These are phyloP conservation scores for Sarcophaga bullata DNA, from an alignment of 1,140 invertebrate species.

Conservation along the genomic window DNA sequence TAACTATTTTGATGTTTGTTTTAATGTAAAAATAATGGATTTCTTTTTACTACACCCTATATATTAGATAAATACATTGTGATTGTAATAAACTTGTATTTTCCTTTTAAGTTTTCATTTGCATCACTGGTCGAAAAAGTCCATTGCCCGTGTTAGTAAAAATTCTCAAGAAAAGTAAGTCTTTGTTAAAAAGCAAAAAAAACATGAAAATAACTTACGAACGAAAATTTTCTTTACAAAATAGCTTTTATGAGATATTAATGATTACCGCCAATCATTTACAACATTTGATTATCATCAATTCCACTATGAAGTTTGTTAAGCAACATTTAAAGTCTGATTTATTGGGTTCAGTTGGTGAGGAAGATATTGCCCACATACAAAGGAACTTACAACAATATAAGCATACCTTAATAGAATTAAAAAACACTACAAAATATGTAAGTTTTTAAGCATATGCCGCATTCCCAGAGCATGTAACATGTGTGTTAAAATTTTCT, in stretches of 20 bases:
- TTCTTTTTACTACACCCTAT: too few species aligned
- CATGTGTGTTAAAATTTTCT: too few species aligned
- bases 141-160: constrained; percentile 52
- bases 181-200: too few species aligned
- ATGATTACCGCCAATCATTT: constrained; percentile 61
- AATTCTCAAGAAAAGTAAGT: constrained; percentile 53
- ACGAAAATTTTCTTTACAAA: constrained; percentile 25
- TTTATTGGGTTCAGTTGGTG: constrained; percentile 48
- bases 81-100: background rate
- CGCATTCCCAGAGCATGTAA: background rate
- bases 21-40: too few species aligned
- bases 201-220: background rate
- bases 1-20: too few species aligned
- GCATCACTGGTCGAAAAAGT: constrained; percentile 59
- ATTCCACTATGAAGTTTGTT: constrained; percentile 55
- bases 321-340: constrained; percentile 47
- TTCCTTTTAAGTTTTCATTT: constrained; percentile 56
- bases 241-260: constrained; percentile 61
- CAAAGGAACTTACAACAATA: constrained; percentile 49
- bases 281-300: constrained; percentile 59
- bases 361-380: constrained; percentile 47
- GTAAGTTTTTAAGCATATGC: constrained; percentile 47
- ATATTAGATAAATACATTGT: too few species aligned
- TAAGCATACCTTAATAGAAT: constrained; percentile 48
- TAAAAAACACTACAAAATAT: constrained; percentile 59